Evolutionary conservation across 2,888 invertebrate species (phyloP).

Genomic region (Cantharis rustica): DNA sequence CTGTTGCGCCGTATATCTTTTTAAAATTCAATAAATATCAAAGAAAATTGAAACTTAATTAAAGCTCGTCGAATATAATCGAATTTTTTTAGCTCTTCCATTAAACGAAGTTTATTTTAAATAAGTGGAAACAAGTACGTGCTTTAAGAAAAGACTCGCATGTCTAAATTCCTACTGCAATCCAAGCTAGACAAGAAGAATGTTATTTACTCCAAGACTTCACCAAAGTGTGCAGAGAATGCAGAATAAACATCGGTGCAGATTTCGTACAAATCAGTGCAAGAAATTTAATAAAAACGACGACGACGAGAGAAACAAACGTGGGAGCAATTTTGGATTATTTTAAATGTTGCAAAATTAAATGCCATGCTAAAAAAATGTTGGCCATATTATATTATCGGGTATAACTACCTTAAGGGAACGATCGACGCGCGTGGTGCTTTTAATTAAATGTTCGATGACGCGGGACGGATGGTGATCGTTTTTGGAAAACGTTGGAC

Average conservation of each 20-base stretch:
- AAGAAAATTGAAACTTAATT: not conserved
- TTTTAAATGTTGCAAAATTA: not conserved
- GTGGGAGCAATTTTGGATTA: not conserved
- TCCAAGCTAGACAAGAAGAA: conserved; percentile 23
- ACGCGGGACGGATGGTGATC: not conserved
- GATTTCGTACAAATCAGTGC: not conserved
- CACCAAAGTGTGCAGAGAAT: conserved; percentile 24
- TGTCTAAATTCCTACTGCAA: conserved; percentile 25
- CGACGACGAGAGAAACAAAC: not conserved
- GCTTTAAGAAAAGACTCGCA: not conserved
- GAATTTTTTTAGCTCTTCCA: not conserved
- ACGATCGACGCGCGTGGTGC: no score
- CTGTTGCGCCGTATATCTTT: not conserved
- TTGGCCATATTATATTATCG: no score
- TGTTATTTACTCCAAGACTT: conserved; percentile 28
- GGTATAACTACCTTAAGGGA: no score
- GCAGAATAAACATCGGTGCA: conserved; percentile 12
- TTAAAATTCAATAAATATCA: not conserved
- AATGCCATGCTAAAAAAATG: no score
- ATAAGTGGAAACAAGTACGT: conserved; percentile 3
- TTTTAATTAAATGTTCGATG: not conserved
- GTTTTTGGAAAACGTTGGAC: not conserved
- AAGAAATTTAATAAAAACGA: not conserved
- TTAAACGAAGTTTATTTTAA: not conserved
- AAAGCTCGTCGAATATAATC: not conserved